These are phyloP conservation scores for Trissoscelio sp. DNA, from an alignment of 2,888 invertebrate species.

Conservation along the genomic window DNA sequence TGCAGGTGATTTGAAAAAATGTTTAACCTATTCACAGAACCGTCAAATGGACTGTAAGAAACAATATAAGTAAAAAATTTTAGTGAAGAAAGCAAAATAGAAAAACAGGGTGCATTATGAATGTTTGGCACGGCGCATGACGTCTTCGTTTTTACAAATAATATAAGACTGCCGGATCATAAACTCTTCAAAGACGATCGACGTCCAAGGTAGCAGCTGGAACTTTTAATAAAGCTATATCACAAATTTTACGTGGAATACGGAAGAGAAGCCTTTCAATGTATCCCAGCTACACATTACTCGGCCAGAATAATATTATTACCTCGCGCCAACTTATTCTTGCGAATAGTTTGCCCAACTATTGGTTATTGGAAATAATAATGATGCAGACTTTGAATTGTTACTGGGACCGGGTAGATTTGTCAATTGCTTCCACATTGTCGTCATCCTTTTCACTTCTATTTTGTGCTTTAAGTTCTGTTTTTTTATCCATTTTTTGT, in stretches of 20 bases:
- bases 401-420: conserved; percentile 23
- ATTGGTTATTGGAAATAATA: conserved; percentile 59
- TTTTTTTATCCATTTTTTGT: too few species aligned
- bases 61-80: too few species aligned
- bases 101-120: conserved; percentile 5
- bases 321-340: conserved; percentile 58
- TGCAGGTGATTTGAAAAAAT: too few species aligned
- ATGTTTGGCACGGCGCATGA: conserved; percentile 45
- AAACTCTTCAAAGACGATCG: conserved; percentile 70
- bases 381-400: conserved; percentile 41
- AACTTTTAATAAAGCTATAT: conserved; percentile 81
- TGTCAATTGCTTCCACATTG: conserved; percentile 40
- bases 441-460: background rate
- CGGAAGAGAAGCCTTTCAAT: conserved; percentile 64
- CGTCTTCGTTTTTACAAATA: conserved; percentile 51
- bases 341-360: conserved; percentile 71
- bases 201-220: conserved; percentile 74
- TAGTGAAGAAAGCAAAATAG: too few species aligned
- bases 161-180: conserved; percentile 67
- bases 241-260: conserved; percentile 73
- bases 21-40: too few species aligned
- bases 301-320: conserved; percentile 56
- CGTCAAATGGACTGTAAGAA: too few species aligned
- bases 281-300: conserved; percentile 42
- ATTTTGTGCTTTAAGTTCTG: background rate